Base-by-base conservation (phyloP, 2,797 vertebrate species). In the Alcedo atthis region DNA sequence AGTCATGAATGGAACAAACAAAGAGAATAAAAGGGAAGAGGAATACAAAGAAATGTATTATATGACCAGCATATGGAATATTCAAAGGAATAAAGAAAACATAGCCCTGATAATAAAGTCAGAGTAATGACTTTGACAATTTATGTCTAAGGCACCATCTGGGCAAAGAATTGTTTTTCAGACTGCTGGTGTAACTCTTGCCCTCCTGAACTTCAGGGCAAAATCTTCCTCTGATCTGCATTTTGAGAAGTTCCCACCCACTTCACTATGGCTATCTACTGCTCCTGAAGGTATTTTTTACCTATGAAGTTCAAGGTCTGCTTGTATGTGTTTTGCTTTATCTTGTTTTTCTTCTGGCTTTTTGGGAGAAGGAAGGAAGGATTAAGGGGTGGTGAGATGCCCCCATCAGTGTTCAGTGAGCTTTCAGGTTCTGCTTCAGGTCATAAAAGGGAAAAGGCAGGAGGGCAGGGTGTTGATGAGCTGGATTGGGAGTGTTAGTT, bases 51-150 rank as follows among this genome's bases (percentile, higher is more conserved):
- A 96, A 92, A 92, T 80, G 91, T 87, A 96, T 97, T 97, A 89
- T 96, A 97, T 92, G 96, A 92, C 95, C 96, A 93, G 95, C 96
- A 93, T 97, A 96, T 96, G 95, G 96, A 96, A 96, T 97, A 96
- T 96, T 97, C 95, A 96, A 96, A 93, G 81, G 84, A 94, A 96
- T 96, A 96, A 97, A 93, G 92, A 95, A 96, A 96, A 95, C 82
- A 94, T 96, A 95, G 82, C 80, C 69, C 85, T 93, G 85, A 93
- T 94, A 96, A 97, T 95, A 94, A 97, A 96, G 84, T 94, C 82
- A 92, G 78, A 94, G 88, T 95, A 94, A 95, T 90, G 92, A 93
- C 80, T 95, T 94, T 80, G 90, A 84, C 90, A 79, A 92, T 96
- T 96, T 91, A 82, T 89, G 90, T 95, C 96, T 61, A 69, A 96